Evolutionary conservation across 2,797 vertebrate genomes (phyloP).

Genomic region (Diplodus puntazzo): DNA sequence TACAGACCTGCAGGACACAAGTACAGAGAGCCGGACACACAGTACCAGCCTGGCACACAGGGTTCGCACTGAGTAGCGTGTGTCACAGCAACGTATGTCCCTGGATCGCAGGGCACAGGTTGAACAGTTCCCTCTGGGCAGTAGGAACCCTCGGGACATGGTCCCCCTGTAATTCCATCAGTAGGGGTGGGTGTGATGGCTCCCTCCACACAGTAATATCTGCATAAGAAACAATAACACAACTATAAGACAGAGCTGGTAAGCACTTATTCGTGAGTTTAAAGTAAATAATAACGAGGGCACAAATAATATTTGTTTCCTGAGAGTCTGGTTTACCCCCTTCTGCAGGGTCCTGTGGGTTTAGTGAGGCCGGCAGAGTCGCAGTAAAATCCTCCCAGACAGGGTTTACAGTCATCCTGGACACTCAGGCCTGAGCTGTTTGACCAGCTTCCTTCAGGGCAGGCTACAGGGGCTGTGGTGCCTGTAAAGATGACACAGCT

Average conservation of each 20-base stretch:
- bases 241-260: background rate
- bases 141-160: constrained; percentile 85
- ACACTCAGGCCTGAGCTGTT: constrained; percentile 80
- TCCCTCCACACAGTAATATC: constrained; percentile 86
- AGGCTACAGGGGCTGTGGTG: constrained; percentile 78
- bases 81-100: constrained; percentile 83
- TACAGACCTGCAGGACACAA: constrained; percentile 90
- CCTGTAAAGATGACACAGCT: constrained; percentile 77
- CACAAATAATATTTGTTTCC: background rate
- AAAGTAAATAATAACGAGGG: constrained; percentile 1
- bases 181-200: constrained; percentile 78
- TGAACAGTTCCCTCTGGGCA: constrained; percentile 85
- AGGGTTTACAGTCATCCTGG: constrained; percentile 83
- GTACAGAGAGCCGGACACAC: constrained; percentile 82
- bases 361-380: constrained; percentile 73
- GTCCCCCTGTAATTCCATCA: constrained; percentile 84
- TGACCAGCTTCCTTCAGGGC: constrained; percentile 89
- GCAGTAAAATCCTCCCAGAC: constrained; percentile 88
- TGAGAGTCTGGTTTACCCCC: constrained; percentile 79
- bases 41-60: constrained; percentile 90
- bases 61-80: constrained; percentile 83
- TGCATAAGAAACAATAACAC: constrained; percentile 61
- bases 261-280: background rate
- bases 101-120: constrained; percentile 84
- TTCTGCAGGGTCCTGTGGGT: constrained; percentile 86